Base-by-base conservation (phyloP, 2,888 invertebrate species). In the Leucophenga montana region DNA sequence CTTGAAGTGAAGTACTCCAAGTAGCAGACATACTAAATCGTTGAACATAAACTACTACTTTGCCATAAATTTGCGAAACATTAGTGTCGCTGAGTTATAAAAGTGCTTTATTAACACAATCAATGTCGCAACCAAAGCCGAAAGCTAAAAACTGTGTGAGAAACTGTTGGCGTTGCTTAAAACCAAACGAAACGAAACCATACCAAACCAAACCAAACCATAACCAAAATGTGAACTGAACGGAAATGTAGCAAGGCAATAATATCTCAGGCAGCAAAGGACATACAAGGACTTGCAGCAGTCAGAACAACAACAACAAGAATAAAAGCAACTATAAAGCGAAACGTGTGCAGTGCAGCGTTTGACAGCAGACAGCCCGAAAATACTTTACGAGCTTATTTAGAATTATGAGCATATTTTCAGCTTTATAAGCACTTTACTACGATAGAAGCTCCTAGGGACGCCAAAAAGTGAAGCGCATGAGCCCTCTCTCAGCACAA, bases 391-490 rank as follows among this genome's bases (percentile, higher is more conserved):
- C 64, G 61, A 70, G 81, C 81, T 83, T 81, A 81, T 81, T 82
- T 79, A 79, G 79, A 79, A 75, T 78, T 80, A 81, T 81, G 80
- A 75, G 71, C 69, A 65, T 71, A 72, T 77, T 78, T 73, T 46
- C 62, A 74, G 39, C 71, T 71, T n/a, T n/a, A 4, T 74, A 76
- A 78, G 73, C 74, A 75, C 59, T 71, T 69, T 44, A 59, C 72
- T 31, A 69, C 71, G 73, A 76, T n/a, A n/a, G n/a, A n/a, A n/a
- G n/a, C n/a, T n/a, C n/a, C 71, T 73, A 75, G 20, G 70, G 73
- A 75, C 75, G 78, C 68, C 71, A 72, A 76, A 74, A 22, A 75
- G 72, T 66, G 70, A 67, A 69, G 57, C 69, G 76, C 67, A 3
- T 46, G 66, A 22, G 31, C 0, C 20, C 31, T 9, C 18, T 46